phyloP scores from a whole-genome alignment of 2,113 vertebrate species.

The Mastomys natalensis region DNA sequence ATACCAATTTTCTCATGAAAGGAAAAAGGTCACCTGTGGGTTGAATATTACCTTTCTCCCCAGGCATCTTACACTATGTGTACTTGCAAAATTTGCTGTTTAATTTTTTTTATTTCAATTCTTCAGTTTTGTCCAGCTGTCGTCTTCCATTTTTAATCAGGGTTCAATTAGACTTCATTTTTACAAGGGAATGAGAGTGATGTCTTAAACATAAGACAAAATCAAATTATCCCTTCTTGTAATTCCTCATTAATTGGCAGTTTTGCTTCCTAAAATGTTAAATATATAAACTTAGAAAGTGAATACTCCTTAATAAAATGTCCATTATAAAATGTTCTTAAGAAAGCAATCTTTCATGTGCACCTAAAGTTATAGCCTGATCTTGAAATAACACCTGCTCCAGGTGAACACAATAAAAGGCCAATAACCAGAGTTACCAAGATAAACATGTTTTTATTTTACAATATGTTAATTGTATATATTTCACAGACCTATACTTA shows the following conservation, averaged over 20 bases:
- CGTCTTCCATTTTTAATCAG: neutral
- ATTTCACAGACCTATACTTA: neutral
- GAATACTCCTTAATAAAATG: neutral
- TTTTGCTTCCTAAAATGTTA: conserved; percentile 14
- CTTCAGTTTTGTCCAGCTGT: neutral
- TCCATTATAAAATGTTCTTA: neutral
- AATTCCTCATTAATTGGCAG: neutral
- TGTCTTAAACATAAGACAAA: neutral
- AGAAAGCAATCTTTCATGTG: neutral
- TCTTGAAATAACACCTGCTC: neutral
- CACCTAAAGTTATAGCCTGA: neutral
- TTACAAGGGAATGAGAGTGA: neutral
- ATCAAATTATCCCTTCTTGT: neutral
- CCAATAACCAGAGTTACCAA: neutral
- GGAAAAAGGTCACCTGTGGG: conserved; percentile 47
- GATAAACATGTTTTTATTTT: conserved; percentile 38
- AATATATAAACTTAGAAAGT: neutral
- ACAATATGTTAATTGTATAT: neutral
- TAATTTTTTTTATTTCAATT: conserved; percentile 47
- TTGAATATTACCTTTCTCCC: conserved; percentile 62
- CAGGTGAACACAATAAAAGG: conserved; percentile 10
- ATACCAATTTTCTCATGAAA: conserved; percentile 77
- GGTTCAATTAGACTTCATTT: neutral
- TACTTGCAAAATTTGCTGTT: conserved; percentile 2
- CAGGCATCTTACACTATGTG: conserved; percentile 57